phyloP scores from a whole-genome alignment of 2,888 invertebrate genomes.

The Apoda limacodes region DNA sequence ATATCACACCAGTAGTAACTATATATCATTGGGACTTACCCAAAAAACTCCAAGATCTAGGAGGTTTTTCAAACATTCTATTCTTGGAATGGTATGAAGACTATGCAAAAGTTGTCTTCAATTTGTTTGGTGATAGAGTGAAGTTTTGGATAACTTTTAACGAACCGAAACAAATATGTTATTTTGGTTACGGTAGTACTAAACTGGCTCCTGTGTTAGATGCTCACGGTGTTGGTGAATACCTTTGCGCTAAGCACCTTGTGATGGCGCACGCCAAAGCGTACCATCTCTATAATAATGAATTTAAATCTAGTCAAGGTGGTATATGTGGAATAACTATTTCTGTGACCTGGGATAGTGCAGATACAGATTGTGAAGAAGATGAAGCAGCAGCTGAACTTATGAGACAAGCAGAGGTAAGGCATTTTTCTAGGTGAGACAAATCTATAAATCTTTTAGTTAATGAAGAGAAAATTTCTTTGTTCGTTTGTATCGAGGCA shows the following conservation, averaged over 20 bases:
- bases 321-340: conserved; percentile 31
- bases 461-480: too few species aligned
- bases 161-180: conserved; percentile 56
- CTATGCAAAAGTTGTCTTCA: conserved; percentile 52
- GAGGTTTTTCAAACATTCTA: conserved; percentile 57
- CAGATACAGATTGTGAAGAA: conserved; percentile 34
- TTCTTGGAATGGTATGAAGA: conserved; percentile 56
- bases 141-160: too few species aligned
- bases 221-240: conserved; percentile 51
- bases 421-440: conserved; percentile 3
- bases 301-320: conserved; percentile 33
- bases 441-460: too few species aligned
- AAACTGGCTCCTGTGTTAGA: conserved; percentile 39
- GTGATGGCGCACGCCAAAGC: conserved; percentile 64
- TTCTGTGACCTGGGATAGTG: conserved; percentile 29
- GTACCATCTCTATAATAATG: conserved; percentile 43
- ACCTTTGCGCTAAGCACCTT: conserved; percentile 59
- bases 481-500: too few species aligned
- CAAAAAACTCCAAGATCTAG: conserved; percentile 60
- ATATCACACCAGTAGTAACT: conserved; percentile 71
- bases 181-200: conserved; percentile 47
- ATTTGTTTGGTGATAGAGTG: conserved; percentile 56
- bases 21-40: conserved; percentile 71
- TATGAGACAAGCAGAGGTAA: conserved; percentile 27
- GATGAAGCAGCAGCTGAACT: conserved; percentile 38